phyloP scores from a whole-genome alignment of 1,140 invertebrate species.

The Cyclina sinensis region DNA sequence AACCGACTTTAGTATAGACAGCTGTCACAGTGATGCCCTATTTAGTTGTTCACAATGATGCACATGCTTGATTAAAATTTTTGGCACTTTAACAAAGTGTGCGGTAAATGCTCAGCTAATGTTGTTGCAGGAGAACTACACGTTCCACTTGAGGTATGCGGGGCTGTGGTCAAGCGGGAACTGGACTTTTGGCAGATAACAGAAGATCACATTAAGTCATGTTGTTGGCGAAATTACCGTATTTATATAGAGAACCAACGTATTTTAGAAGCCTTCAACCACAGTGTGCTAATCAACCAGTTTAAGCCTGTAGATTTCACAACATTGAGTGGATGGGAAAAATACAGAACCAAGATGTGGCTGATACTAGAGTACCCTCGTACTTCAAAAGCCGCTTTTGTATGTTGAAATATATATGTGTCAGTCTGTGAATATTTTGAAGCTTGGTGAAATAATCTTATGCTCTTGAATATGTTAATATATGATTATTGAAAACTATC shows the following conservation, averaged over 20 bases:
- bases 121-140: slow-evolving; percentile 85
- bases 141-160: slow-evolving; percentile 86
- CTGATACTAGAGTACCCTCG: slow-evolving; percentile 83
- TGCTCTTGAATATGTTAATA: no score
- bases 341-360: slow-evolving; percentile 81
- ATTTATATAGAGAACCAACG: slow-evolving; percentile 84
- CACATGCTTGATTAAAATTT: no score
- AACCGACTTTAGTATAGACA: no score
- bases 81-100: no score
- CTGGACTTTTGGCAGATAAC: slow-evolving; percentile 86
- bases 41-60: no score
- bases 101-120: neutral
- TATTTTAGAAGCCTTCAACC: slow-evolving; percentile 82
- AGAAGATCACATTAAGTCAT: slow-evolving; percentile 83
- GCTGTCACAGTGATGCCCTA: no score
- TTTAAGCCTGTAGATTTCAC: slow-evolving; percentile 75
- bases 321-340: slow-evolving; percentile 78
- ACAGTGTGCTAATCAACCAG: slow-evolving; percentile 78
- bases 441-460: no score
- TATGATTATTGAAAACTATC: no score
- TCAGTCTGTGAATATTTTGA: no score
- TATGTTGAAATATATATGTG: no score
- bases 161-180: slow-evolving; percentile 86
- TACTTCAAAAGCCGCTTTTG: slow-evolving; percentile 82
- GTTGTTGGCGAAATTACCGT: slow-evolving; percentile 84